A percentile compares a stretch with the other conserved stretches of the same genome.
Evolutionary conservation across 2,888 invertebrate species (phyloP).

Genomic region (Tipula vernalis): DNA sequence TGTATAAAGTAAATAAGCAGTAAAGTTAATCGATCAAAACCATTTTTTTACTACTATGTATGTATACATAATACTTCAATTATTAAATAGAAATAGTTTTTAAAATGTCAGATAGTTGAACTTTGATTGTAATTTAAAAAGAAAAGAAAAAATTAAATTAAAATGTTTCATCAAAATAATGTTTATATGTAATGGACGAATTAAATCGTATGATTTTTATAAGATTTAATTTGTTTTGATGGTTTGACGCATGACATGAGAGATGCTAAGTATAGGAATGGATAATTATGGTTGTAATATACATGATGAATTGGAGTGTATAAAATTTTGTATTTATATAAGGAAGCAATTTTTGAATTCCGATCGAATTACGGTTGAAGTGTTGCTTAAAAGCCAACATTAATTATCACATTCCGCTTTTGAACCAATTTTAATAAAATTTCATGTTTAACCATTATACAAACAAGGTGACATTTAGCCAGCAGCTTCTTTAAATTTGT

Average conservation of each 20-base stretch:
- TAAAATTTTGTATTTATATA: background rate
- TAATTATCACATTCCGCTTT: background rate
- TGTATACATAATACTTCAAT: background rate
- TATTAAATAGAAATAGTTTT: background rate
- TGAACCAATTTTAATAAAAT: background rate
- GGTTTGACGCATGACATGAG: background rate
- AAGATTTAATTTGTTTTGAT: conserved; percentile 4
- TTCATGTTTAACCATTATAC: background rate
- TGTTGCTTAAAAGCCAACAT: background rate
- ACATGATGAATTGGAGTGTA: background rate
- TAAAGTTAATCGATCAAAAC: background rate
- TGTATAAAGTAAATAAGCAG: background rate
- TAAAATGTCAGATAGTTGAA: conserved; percentile 4
- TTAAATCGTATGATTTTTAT: background rate
- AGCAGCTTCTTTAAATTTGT: background rate
- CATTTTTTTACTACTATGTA: background rate
- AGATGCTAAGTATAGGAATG: background rate
- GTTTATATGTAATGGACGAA: background rate
- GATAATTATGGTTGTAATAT: background rate
- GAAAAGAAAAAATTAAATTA: background rate
- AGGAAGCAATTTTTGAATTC: background rate
- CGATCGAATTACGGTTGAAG: background rate
- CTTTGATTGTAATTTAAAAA: background rate
- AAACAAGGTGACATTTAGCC: background rate
- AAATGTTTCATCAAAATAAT: background rate